Percentiles rank a stretch among this genome's conserved stretches.
Evolutionary conservation across 2,797 vertebrate genomes (phyloP).

Genomic region (Pachyuromys duprasi): DNA sequence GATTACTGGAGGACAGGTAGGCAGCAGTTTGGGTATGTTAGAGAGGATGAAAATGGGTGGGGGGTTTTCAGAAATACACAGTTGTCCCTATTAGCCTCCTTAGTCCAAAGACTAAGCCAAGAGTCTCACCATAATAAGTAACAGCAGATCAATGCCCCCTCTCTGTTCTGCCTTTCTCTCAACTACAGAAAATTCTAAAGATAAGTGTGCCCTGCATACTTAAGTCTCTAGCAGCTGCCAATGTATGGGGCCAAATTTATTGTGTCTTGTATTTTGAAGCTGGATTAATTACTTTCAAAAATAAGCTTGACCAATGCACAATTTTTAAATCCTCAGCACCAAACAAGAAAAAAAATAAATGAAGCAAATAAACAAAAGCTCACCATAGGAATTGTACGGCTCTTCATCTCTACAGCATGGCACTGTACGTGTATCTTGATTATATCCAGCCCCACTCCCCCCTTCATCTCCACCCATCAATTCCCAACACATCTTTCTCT

Average conservation of each 20-base stretch:
- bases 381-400: neutral
- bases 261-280: conserved; percentile 39
- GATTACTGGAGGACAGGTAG: neutral
- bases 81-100: neutral
- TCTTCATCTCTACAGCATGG: neutral
- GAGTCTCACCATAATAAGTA: neutral
- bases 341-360: neutral
- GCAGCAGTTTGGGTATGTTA: neutral
- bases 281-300: neutral
- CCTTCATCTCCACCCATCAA: neutral
- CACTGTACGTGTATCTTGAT: neutral
- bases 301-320: neutral
- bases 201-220: neutral
- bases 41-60: neutral
- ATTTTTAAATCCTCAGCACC: neutral
- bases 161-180: neutral
- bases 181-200: neutral
- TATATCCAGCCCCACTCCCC: neutral
- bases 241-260: neutral
- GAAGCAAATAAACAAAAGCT: neutral
- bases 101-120: conserved; percentile 8
- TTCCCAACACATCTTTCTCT: neutral
- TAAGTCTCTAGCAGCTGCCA: conserved; percentile 8
- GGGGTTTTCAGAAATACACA: conserved; percentile 18
- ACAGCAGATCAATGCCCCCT: neutral